These are phyloP conservation scores for Xiphophorus maculatus DNA, from an alignment of 2,113 vertebrate species.

Conservation along the genomic window DNA sequence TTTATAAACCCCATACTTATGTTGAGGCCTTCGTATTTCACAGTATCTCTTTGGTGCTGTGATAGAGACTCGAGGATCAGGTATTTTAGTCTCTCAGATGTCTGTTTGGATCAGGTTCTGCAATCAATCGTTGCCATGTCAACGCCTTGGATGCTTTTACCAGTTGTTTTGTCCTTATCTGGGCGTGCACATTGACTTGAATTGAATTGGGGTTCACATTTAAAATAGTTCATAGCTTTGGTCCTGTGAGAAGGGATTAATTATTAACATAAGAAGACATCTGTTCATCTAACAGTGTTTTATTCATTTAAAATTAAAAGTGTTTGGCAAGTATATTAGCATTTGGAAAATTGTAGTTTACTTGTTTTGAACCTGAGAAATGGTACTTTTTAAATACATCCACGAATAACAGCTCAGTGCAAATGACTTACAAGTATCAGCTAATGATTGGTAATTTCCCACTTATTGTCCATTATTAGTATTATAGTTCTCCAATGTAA, in stretches of 20 bases:
- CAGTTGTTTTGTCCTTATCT: neutral
- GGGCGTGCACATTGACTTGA: neutral
- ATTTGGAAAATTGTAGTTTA: neutral
- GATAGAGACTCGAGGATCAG: neutral
- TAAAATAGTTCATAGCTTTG: no score
- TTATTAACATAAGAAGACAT: no score
- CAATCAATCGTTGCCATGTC: neutral
- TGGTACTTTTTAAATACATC: neutral
- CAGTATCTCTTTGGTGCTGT: neutral
- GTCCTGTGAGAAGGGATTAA: no score
- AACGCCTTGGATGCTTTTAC: neutral
- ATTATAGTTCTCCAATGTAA: constrained; percentile 1
- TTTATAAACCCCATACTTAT: neutral
- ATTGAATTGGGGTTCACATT: no score
- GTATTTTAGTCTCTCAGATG: neutral
- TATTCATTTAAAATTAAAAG: no score
- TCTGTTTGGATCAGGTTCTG: neutral
- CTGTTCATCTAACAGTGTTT: no score
- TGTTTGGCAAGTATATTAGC: no score
- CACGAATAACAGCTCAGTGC: neutral
- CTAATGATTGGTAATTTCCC: constrained; percentile 19
- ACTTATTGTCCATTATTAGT: neutral
- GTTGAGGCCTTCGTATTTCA: neutral
- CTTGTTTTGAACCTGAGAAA: constrained; percentile 16
- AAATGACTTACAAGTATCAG: constrained; percentile 18